These are phyloP conservation scores for Celastrina argiolus DNA, from an alignment of 2,888 invertebrate genomes.

Conservation along the genomic window DNA sequence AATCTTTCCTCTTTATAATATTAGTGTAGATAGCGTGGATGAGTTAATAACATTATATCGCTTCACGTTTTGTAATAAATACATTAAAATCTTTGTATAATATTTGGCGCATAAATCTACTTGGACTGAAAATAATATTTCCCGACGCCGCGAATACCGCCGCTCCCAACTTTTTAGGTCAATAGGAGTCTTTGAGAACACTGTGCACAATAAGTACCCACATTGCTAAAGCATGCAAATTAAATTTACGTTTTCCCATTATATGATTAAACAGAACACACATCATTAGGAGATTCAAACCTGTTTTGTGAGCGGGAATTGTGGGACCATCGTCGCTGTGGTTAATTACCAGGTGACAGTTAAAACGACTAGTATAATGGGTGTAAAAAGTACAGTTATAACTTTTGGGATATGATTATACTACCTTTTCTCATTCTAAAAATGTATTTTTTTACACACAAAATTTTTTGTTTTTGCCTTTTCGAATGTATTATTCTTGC, in stretches of 20 bases:
- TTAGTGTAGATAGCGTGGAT: too few relatives aligned
- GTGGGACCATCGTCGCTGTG: background rate
- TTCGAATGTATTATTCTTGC: too few relatives aligned
- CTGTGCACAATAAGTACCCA: conserved; percentile 2
- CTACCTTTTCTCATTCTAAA: too few relatives aligned
- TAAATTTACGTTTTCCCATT: conserved; percentile 1
- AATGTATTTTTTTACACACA: too few relatives aligned
- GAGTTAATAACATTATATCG: background rate
- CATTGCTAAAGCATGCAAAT: conserved; percentile 4
- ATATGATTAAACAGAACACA: background rate
- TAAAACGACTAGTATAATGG: too few relatives aligned
- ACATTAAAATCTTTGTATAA: conserved; percentile 1
- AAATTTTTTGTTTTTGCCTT: too few relatives aligned
- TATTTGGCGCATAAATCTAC: conserved; percentile 13
- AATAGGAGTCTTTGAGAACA: conserved; percentile 11
- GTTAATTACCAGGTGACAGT: background rate
- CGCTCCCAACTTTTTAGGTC: conserved; percentile 14
- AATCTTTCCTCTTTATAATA: too few relatives aligned
- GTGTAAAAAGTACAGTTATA: too few relatives aligned
- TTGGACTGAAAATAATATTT: conserved; percentile 20
- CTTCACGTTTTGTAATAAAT: conserved; percentile 7
- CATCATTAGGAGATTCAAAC: background rate
- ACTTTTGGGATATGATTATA: too few relatives aligned
- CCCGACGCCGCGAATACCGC: conserved; percentile 4
- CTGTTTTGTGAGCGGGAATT: background rate